phyloP scores from a whole-genome alignment of 92 coral and sea anemone species.

The Zoanthus solanderi region DNA sequence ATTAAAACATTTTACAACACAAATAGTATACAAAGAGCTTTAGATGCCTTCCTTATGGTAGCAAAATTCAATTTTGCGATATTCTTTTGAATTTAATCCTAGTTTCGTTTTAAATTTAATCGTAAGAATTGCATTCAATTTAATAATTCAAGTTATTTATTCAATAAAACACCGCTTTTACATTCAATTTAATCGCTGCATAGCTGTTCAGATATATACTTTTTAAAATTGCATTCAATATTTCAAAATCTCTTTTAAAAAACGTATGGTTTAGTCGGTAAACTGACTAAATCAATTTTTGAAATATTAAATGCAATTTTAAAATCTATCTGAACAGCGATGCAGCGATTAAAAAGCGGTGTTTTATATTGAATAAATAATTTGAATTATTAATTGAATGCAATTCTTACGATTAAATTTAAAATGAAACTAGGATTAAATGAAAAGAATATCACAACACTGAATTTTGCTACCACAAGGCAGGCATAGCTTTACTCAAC shows the following conservation, averaged over 20 bases:
- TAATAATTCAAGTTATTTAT: not conserved
- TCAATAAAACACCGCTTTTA: conserved; percentile 11
- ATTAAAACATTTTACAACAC: too few relatives aligned
- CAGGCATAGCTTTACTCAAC: too few relatives aligned
- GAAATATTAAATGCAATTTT: not conserved
- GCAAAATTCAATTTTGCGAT: too few relatives aligned
- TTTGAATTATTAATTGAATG: conserved; percentile 1
- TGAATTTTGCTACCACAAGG: too few relatives aligned
- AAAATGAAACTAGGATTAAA: not conserved
- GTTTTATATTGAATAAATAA: conserved; percentile 4
- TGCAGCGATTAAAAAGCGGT: conserved; percentile 6
- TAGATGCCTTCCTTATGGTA: too few relatives aligned
- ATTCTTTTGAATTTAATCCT: too few relatives aligned
- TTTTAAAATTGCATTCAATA: not conserved
- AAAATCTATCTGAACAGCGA: not conserved
- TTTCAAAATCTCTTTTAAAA: not conserved
- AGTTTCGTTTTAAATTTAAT: conserved; percentile 8
- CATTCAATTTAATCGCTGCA: conserved; percentile 4
- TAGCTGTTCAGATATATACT: not conserved
- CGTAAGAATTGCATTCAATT: conserved; percentile 6
- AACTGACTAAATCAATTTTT: not conserved
- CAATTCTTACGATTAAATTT: conserved; percentile 1
- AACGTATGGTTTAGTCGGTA: too few relatives aligned
- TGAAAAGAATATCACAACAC: too few relatives aligned
- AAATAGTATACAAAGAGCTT: too few relatives aligned